Conservation (phyloP, 2,113 vertebrate species). For the Paramisgurnus dabryanus region DNA sequence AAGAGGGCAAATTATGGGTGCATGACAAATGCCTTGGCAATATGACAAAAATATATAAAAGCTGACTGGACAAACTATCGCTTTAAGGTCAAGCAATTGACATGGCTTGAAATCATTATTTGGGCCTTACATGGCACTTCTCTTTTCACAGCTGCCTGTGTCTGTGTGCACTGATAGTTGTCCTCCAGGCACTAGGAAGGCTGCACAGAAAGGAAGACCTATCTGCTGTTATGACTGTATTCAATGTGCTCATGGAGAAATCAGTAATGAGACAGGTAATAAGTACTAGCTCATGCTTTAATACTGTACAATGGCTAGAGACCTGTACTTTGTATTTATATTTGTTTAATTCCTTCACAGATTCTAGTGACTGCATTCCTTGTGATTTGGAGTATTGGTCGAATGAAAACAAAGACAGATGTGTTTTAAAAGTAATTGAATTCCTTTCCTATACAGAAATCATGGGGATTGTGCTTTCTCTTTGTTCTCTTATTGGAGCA, state of each 20-base stretch:
- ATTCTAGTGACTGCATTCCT: constrained; percentile 51
- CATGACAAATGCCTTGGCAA: too few species aligned
- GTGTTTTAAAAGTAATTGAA: constrained; percentile 55
- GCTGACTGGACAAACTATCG: background rate
- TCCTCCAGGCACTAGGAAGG: background rate
- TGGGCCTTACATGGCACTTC: background rate
- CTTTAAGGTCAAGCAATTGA: too few species aligned
- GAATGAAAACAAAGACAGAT: constrained; percentile 45
- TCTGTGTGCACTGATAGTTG: constrained; percentile 43
- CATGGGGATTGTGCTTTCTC: constrained; percentile 52
- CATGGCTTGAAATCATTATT: too few species aligned
- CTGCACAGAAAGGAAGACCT: too few species aligned
- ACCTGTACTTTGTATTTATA: background rate
- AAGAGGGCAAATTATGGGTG: too few species aligned
- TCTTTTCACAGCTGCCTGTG: constrained; percentile 23
- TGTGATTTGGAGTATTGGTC: constrained; percentile 53
- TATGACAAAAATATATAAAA: too few species aligned
- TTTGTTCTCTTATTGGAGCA: constrained; percentile 45
- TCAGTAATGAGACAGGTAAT: background rate
- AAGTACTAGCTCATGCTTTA: background rate
- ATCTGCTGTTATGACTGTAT: too few species aligned
- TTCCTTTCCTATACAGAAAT: constrained; percentile 53
- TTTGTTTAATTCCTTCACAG: constrained; percentile 43
- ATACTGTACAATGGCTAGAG: background rate
- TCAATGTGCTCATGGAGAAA: too few species aligned